A percentile compares a stretch with the other conserved stretches of the same genome.
These are phyloP conservation scores for Stenoptilia bipunctidactyla DNA, from an alignment of 2,888 invertebrate genomes.

Conservation along the genomic window DNA sequence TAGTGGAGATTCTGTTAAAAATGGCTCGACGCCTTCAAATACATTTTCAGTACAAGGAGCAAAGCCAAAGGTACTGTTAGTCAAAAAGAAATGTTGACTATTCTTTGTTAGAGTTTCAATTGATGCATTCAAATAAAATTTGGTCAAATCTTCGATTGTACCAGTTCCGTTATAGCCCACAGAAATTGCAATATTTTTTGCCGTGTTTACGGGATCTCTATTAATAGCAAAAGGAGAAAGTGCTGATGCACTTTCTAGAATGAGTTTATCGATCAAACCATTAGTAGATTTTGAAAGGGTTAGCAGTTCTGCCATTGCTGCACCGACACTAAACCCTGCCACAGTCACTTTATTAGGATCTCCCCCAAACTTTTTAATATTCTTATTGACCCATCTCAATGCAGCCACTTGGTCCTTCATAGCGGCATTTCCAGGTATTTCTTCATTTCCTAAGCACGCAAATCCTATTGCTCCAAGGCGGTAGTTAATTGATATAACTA, in stretches of 20 bases:
- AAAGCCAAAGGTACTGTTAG: conserved; percentile 55
- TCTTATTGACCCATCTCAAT: conserved; percentile 79
- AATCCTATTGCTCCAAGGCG: conserved; percentile 80
- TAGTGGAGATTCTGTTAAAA: conserved; percentile 48
- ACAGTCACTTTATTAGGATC: conserved; percentile 83
- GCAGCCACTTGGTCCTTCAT: conserved; percentile 87
- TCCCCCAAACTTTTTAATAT: conserved; percentile 84
- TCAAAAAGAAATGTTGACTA: conserved; percentile 45
- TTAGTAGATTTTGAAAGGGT: conserved; percentile 36
- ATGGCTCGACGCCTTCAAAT: conserved; percentile 30
- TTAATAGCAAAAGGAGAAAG: conserved; percentile 48
- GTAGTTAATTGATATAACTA: conserved; percentile 78
- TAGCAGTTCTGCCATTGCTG: conserved; percentile 60
- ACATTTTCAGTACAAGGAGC: conserved; percentile 50
- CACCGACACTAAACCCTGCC: conserved; percentile 86
- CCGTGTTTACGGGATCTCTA: conserved; percentile 47
- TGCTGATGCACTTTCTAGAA: conserved; percentile 55
- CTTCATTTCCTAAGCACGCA: conserved; percentile 70
- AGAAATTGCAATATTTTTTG: conserved; percentile 43
- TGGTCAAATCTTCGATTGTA: conserved; percentile 40
- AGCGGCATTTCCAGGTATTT: conserved; percentile 86
- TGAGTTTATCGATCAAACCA: conserved; percentile 45
- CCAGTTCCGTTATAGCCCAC: conserved; percentile 46
- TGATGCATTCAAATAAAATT: conserved; percentile 44
- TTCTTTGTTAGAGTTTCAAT: conserved; percentile 26